Conservation (phyloP, 2,113 vertebrate genomes). For the Paramormyrops kingsleyae region DNA sequence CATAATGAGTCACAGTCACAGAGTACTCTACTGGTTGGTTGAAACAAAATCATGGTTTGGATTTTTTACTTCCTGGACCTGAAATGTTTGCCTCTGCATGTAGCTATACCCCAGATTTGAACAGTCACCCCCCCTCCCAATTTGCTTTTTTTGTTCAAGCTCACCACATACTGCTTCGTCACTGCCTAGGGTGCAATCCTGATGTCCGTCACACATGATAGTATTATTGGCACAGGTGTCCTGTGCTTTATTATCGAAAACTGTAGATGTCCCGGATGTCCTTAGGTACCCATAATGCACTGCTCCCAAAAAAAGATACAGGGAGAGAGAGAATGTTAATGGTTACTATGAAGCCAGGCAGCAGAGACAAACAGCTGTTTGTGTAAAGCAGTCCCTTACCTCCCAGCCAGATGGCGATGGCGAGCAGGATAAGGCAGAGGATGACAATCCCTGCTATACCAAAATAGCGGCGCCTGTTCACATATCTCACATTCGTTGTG, state of each 20-base stretch:
- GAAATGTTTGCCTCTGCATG: no score
- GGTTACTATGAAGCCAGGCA: background rate
- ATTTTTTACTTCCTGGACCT: no score
- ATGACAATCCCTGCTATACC: constrained; percentile 31
- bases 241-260: background rate
- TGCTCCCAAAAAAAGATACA: constrained; percentile 22
- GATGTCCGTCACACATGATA: constrained; percentile 41
- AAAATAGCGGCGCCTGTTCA: constrained; percentile 24
- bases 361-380: background rate
- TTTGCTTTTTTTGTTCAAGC: background rate
- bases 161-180: constrained; percentile 58
- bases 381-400: constrained; percentile 36
- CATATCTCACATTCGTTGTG: constrained; percentile 31
- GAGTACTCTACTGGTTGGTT: no score
- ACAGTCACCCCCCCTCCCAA: background rate
- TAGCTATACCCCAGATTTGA: background rate
- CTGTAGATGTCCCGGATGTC: background rate
- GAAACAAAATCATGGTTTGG: no score
- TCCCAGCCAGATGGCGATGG: constrained; percentile 56
- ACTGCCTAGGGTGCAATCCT: constrained; percentile 41
- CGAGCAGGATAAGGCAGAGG: constrained; percentile 42
- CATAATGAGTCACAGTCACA: no score
- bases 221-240: constrained; percentile 48
- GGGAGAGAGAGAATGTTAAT: background rate
- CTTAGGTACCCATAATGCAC: constrained; percentile 41